Evolutionary conservation across 2,888 invertebrate genomes (phyloP).

Genomic region (Rhagonycha fulva): DNA sequence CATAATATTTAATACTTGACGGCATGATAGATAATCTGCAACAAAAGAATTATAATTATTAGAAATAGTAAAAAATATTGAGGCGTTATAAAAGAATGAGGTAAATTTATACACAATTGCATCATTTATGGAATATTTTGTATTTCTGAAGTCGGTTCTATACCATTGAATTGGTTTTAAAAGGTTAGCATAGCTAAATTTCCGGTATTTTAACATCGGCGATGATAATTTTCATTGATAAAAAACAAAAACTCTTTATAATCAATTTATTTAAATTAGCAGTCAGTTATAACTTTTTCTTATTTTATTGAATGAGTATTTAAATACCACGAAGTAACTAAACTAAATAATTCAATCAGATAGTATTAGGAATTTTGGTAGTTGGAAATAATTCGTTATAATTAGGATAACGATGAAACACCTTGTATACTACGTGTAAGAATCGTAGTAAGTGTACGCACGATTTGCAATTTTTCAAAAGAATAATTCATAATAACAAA

Average conservation of each 20-base stretch:
- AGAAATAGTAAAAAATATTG: not conserved
- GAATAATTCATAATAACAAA: not conserved
- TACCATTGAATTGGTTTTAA: not conserved
- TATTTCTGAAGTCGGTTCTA: not conserved
- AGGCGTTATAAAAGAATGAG: not conserved
- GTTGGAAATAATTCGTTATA: no score
- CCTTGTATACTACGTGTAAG: not conserved
- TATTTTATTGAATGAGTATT: not conserved
- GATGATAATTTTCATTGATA: not conserved
- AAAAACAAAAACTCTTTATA: not conserved
- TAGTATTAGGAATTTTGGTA: no score
- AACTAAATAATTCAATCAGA: no score
- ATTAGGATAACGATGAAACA: not conserved
- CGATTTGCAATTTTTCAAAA: not conserved
- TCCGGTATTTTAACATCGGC: not conserved
- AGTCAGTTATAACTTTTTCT: not conserved
- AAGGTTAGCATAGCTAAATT: not conserved
- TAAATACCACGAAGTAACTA: not conserved
- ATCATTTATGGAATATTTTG: not conserved
- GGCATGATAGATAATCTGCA: conserved; percentile 66
- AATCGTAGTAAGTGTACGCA: not conserved
- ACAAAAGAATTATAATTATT: not conserved
- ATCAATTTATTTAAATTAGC: not conserved
- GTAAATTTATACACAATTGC: not conserved
- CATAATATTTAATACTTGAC: conserved; percentile 81